Percentiles rank a stretch among this genome's conserved stretches.
These are phyloP conservation scores for Xiphorhynchus elegans DNA, from an alignment of 2,113 vertebrate species.

Conservation along the genomic window DNA sequence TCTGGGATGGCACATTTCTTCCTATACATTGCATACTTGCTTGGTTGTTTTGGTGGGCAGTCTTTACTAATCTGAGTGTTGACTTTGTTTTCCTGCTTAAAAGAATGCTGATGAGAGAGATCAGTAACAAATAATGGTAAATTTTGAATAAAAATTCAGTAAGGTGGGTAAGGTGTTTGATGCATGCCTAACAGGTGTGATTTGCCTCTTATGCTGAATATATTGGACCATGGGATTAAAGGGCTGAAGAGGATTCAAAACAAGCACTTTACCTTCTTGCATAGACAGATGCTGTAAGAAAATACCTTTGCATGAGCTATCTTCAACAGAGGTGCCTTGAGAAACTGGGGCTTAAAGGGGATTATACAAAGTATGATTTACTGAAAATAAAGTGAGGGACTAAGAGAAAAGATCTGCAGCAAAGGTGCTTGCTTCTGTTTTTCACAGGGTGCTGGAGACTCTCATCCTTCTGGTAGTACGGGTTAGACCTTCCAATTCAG, in stretches of 20 bases:
- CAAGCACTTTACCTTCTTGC: neutral
- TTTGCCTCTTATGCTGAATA: neutral
- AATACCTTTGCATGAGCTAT: neutral
- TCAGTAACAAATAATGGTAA: neutral
- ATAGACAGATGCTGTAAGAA: neutral
- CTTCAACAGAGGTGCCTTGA: neutral
- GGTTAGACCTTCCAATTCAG: neutral
- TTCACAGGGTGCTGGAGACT: neutral
- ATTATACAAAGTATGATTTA: neutral
- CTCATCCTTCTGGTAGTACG: neutral
- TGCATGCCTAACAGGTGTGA: neutral
- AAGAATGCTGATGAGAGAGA: neutral
- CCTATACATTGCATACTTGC: rapidly evolving
- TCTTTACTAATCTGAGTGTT: neutral
- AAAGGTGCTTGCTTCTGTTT: neutral
- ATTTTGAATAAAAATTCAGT: neutral
- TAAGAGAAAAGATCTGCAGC: neutral
- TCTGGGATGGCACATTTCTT: neutral
- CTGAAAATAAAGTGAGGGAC: neutral
- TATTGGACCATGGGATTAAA: neutral
- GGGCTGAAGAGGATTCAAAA: neutral
- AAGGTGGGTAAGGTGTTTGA: neutral
- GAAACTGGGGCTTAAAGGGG: neutral
- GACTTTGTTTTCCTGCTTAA: neutral
- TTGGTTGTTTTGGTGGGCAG: neutral